Conservation (phyloP, 2,113 vertebrate species). For the Bos javanicus region DNA sequence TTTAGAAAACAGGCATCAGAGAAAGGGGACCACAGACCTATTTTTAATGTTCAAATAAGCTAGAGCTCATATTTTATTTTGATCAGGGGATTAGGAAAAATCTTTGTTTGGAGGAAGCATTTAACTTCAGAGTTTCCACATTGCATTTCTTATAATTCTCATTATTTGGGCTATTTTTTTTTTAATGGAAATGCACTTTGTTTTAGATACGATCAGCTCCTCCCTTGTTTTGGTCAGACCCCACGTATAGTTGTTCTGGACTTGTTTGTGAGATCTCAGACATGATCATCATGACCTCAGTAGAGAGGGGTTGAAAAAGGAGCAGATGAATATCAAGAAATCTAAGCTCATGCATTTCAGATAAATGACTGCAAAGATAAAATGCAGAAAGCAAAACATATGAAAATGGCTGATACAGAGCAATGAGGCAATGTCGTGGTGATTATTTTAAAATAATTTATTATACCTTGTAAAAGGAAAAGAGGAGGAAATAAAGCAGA, state of each 20-base stretch:
- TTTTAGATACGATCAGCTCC: not conserved
- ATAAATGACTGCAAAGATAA: not conserved
- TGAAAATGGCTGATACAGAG: not conserved
- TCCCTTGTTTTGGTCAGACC: not conserved
- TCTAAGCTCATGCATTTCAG: not conserved
- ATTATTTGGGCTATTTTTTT: conserved; percentile 61
- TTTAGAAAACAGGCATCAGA: not conserved
- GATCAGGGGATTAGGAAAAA: not conserved
- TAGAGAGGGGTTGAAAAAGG: not conserved
- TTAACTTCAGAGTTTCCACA: not conserved
- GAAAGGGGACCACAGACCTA: not conserved
- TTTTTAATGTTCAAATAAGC: not conserved
- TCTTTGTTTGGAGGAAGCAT: not conserved
- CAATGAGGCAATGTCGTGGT: not conserved
- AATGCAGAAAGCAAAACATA: not conserved
- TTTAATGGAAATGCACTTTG: not conserved
- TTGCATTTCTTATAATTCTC: not conserved
- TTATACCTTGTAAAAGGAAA: not conserved
- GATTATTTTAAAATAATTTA: not conserved
- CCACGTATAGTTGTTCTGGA: not conserved
- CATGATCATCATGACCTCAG: not conserved
- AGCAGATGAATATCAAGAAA: not conserved
- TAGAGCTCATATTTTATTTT: not conserved
- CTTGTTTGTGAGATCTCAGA: not conserved
- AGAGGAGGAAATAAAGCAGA: not conserved